These are phyloP conservation scores for Haliclona indistincta DNA, from an alignment of 37 sponge, comb jelly and placozoan species.

Conservation along the genomic window DNA sequence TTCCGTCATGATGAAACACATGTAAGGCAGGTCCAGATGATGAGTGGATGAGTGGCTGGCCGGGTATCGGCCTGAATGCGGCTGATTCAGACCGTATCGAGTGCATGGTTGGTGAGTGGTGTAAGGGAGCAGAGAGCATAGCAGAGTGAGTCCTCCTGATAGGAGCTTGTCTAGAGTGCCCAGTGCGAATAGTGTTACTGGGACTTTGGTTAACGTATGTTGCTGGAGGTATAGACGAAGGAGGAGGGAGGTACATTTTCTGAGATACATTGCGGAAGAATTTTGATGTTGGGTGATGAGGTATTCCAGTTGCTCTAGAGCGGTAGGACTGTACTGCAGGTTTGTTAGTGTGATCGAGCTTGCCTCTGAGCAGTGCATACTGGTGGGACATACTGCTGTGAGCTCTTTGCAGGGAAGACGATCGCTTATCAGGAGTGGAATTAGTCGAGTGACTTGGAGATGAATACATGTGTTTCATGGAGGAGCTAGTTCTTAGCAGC, in stretches of 20 bases:
- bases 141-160: neutral
- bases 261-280: conserved; percentile 14
- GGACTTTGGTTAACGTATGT: too few species aligned
- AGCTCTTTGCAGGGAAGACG: neutral
- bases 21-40: too few species aligned
- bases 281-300: conserved; percentile 41
- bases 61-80: too few species aligned
- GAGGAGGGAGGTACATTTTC: neutral
- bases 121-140: neutral
- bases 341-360: conserved; percentile 6
- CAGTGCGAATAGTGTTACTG: too few species aligned
- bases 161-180: neutral
- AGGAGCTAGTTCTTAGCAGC: neutral
- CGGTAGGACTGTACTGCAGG: conserved; percentile 27
- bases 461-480: neutral
- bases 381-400: neutral
- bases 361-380: neutral
- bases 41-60: too few species aligned
- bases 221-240: too few species aligned
- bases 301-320: conserved; percentile 14
- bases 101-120: conserved; percentile 14
- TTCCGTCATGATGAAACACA: neutral
- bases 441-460: neutral
- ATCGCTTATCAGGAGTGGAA: neutral
- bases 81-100: too few species aligned